Conservation (phyloP, 2,888 invertebrate genomes). For the Listrodromus nycthemerus region DNA sequence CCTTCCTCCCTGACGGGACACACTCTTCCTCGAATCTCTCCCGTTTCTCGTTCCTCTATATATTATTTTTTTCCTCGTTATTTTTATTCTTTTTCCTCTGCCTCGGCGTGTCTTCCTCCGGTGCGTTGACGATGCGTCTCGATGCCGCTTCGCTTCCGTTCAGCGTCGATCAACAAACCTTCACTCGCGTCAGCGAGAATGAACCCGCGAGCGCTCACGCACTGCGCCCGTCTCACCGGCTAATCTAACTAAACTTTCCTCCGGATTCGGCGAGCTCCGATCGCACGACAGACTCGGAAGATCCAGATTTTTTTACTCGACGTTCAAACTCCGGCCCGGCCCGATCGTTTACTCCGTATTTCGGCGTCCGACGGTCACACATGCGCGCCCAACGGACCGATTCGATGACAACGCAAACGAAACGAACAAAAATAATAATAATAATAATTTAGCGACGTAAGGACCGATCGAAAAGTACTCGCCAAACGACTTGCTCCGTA, state of each 20-base stretch:
- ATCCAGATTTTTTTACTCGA: no score
- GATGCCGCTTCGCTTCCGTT: not conserved
- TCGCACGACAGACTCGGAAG: not conserved
- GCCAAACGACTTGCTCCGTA: conserved; percentile 40
- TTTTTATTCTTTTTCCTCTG: conserved; percentile 13
- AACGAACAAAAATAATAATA: conserved; percentile 10
- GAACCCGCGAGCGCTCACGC: not conserved
- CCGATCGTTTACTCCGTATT: not conserved
- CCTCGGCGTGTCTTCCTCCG: not conserved
- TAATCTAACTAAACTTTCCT: not conserved
- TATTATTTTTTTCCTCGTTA: not conserved
- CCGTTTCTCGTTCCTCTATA: conserved; percentile 34
- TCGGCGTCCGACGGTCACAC: not conserved
- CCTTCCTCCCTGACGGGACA: conserved; percentile 78
- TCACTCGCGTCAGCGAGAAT: conserved; percentile 2
- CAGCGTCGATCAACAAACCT: conserved; percentile 4
- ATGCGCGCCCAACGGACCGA: not conserved
- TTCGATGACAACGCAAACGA: not conserved
- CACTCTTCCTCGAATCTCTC: conserved; percentile 66
- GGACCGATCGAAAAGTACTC: conserved; percentile 13
- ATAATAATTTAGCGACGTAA: not conserved
- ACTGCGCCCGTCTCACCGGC: not conserved
- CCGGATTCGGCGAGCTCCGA: not conserved
- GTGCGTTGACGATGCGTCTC: not conserved
- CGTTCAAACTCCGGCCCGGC: no score